phyloP scores from a whole-genome alignment of 1,140 invertebrate genomes.

The Cataglyphis hispanica region DNA sequence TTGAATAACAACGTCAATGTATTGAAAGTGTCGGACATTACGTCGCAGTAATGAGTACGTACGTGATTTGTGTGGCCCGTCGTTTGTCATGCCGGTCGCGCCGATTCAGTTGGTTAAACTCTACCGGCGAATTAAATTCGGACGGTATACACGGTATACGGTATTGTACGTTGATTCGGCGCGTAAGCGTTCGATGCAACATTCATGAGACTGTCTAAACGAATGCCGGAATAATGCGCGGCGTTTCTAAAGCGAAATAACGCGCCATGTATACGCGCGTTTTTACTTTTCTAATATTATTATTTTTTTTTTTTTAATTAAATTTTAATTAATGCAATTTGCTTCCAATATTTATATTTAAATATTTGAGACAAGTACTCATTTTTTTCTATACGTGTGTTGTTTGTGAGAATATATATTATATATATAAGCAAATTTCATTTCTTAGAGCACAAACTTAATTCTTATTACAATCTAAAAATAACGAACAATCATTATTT shows the following conservation, averaged over 20 bases:
- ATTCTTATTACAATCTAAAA: conserved; percentile 33
- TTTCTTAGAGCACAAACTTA: conserved; percentile 1
- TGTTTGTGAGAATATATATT: neutral
- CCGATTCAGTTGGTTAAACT: conserved; percentile 57
- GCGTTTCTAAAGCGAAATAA: conserved; percentile 10
- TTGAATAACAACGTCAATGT: conserved; percentile 45
- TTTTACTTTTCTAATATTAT: neutral
- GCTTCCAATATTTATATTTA: neutral
- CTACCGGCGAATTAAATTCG: conserved; percentile 50
- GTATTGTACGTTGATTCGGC: conserved; percentile 52
- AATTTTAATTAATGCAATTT: neutral
- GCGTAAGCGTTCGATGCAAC: conserved; percentile 62
- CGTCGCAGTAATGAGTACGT: conserved; percentile 54
- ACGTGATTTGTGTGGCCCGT: conserved; percentile 49
- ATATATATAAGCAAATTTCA: neutral
- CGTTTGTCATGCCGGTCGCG: conserved; percentile 43
- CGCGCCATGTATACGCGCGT: neutral
- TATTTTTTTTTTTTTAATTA: neutral
- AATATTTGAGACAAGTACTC: neutral
- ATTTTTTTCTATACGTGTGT: neutral
- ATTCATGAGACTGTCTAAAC: conserved; percentile 52
- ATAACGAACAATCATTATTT: conserved; percentile 32
- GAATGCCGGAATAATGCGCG: conserved; percentile 25
- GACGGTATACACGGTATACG: conserved; percentile 40
- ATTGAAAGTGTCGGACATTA: conserved; percentile 51